phyloP scores from a whole-genome alignment of 1,140 invertebrate species.

The Drosophila nigrodunni region DNA sequence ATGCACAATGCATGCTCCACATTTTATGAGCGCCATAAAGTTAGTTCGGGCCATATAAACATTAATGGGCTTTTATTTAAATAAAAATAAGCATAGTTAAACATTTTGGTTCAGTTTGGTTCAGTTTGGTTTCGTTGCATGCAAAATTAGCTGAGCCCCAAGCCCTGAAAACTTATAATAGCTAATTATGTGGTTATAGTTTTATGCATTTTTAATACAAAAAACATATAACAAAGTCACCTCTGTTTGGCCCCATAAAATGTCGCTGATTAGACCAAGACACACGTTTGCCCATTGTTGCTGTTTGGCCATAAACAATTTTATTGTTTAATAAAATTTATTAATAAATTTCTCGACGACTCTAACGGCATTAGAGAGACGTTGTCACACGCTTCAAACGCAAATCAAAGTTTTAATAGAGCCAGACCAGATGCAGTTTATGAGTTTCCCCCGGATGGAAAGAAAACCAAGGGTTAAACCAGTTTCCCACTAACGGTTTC shows the following conservation, averaged over 20 bases:
- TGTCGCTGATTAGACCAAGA: conserved; percentile 65
- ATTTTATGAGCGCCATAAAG: conserved; percentile 74
- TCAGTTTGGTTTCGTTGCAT: conserved; percentile 36
- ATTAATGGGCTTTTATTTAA: conserved; percentile 80
- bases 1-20: conserved; percentile 60
- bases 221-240: conserved; percentile 60
- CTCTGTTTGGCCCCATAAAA: conserved; percentile 59
- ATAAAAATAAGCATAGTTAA: conserved; percentile 79
- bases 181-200: conserved; percentile 83
- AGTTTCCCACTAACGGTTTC: conserved; percentile 38
- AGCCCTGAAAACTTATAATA: conserved; percentile 62
- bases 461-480: conserved; percentile 56
- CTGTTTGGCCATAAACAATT: conserved; percentile 58
- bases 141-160: conserved; percentile 66
- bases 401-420: conserved; percentile 57
- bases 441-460: conserved; percentile 2
- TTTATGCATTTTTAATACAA: conserved; percentile 82
- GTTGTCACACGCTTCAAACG: conserved; percentile 55
- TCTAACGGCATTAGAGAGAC: conserved; percentile 50
- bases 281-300: conserved; percentile 47
- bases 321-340: conserved; percentile 78
- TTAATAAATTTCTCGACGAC: conserved; percentile 62
- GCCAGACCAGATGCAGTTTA: conserved; percentile 20
- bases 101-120: conserved; percentile 58
- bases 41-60: conserved; percentile 70